Conservation (phyloP, 1,140 invertebrate species). For the Ceratosolen fusciceps region DNA sequence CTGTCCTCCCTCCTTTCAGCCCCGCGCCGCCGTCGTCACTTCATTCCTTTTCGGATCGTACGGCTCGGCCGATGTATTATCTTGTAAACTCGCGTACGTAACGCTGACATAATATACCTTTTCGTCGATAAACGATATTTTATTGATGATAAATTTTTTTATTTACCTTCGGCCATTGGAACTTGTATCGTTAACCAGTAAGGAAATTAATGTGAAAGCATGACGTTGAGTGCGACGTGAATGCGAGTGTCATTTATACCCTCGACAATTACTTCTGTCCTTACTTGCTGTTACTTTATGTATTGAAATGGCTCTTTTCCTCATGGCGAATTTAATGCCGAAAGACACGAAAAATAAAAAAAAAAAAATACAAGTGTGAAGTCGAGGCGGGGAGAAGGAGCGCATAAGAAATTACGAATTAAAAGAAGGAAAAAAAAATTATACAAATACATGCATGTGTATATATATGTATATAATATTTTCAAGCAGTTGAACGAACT, state of each 20-base stretch:
- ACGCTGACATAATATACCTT: conserved; percentile 16
- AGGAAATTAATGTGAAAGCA: neutral
- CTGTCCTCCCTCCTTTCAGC: neutral
- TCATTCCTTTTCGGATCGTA: neutral
- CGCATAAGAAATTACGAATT: too few relatives aligned
- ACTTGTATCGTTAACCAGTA: neutral
- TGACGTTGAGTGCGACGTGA: neutral
- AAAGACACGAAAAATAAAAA: neutral
- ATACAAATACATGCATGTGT: too few relatives aligned
- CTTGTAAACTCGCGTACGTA: neutral
- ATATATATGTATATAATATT: too few relatives aligned
- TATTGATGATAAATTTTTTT: neutral
- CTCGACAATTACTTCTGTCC: neutral
- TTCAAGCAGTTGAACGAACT: conserved; percentile 52
- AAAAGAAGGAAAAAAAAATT: conserved; percentile 1
- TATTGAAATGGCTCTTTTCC: neutral
- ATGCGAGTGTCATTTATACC: conserved; percentile 1
- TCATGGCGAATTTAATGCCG: neutral
- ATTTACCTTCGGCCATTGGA: neutral
- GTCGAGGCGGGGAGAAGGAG: neutral
- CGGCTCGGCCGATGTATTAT: neutral
- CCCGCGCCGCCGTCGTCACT: neutral
- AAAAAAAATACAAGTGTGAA: neutral
- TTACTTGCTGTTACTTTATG: neutral
- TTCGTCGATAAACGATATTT: conserved; percentile 11